These are phyloP conservation scores for Ferrisia virgata DNA, from an alignment of 2,888 invertebrate species.

Conservation along the genomic window DNA sequence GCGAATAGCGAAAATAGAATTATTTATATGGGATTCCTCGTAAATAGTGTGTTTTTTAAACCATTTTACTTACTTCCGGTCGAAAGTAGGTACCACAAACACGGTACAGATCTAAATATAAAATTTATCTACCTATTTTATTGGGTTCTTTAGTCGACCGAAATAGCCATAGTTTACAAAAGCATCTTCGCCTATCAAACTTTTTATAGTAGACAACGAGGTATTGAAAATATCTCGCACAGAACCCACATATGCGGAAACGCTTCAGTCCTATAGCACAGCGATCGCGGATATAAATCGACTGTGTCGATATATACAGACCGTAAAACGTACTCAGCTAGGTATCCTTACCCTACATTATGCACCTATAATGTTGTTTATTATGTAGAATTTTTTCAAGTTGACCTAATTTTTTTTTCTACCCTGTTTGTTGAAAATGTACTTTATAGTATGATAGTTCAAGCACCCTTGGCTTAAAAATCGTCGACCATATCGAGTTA, in stretches of 20 bases:
- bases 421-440: not conserved
- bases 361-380: not conserved
- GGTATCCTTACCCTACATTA: not conserved
- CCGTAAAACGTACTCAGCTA: not conserved
- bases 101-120: not conserved
- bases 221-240: not conserved
- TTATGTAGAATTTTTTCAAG: not conserved
- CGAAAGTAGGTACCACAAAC: not conserved
- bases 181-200: not conserved
- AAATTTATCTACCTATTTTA: conserved; percentile 8
- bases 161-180: not conserved
- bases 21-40: not conserved
- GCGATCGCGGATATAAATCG: not conserved
- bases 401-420: not conserved
- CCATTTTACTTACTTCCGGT: not conserved
- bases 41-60: not conserved
- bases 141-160: not conserved
- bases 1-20: not conserved
- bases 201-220: not conserved
- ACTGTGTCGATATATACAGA: not conserved
- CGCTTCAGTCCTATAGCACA: not conserved
- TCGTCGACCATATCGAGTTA: not conserved
- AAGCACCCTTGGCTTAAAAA: not conserved
- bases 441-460: not conserved
- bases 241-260: not conserved